Conservation (phyloP, 2,797 vertebrate species). For the Melanotaenia pygmaea region DNA sequence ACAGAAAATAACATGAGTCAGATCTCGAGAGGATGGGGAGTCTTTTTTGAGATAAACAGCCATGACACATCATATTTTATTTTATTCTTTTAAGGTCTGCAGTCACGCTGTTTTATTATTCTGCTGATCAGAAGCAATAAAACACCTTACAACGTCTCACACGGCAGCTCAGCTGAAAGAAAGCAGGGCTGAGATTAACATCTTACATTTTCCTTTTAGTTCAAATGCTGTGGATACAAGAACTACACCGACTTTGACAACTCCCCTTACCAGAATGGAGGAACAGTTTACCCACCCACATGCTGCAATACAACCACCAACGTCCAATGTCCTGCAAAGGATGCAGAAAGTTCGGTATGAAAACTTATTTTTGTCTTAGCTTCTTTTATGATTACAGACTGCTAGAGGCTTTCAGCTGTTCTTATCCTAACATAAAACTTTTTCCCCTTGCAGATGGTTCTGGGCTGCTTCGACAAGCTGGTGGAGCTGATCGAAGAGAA, state of each 20-base stretch:
- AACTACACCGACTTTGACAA: constrained; percentile 79
- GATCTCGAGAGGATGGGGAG: not conserved
- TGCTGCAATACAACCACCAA: constrained; percentile 45
- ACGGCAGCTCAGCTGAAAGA: not conserved
- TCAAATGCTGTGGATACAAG: constrained; percentile 80
- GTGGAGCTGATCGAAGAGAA: constrained; percentile 74
- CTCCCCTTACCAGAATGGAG: constrained; percentile 28
- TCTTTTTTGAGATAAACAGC: not conserved
- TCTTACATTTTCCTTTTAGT: constrained; percentile 58
- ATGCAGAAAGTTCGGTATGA: rapidly evolving
- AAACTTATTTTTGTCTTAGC: not conserved
- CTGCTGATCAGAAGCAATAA: not conserved
- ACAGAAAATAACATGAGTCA: not conserved
- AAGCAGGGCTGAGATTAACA: constrained; percentile 2
- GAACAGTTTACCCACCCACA: constrained; percentile 33
- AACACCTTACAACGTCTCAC: not conserved
- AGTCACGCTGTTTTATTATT: rapidly evolving
- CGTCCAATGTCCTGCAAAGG: rapidly evolving
- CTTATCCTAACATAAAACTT: not conserved
- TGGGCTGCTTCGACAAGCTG: constrained; percentile 74
- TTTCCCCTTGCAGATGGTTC: constrained; percentile 33
- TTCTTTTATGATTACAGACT: not conserved
- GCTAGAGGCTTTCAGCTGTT: not conserved
- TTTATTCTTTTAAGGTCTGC: not conserved
- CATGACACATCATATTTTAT: not conserved